Percentiles rank a stretch among this genome's conserved stretches.
phyloP scores from a whole-genome alignment of 2,888 invertebrate species.

The Baccha elongata region DNA sequence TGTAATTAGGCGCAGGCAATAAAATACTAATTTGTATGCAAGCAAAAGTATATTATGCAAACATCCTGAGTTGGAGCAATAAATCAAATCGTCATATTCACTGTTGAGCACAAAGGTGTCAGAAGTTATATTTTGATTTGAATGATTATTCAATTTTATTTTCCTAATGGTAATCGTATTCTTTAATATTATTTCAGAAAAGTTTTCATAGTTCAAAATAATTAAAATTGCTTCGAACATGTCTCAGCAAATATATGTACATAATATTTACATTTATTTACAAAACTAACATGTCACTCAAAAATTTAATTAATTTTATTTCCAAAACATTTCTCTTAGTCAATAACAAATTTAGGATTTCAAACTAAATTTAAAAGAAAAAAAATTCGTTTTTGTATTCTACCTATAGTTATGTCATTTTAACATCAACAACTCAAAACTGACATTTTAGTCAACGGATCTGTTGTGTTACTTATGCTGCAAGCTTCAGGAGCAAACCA shows the following conservation, averaged over 20 bases:
- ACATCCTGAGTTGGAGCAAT: too few relatives aligned
- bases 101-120: too few relatives aligned
- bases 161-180: too few relatives aligned
- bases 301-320: conserved; percentile 56
- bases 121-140: too few relatives aligned
- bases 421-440: conserved; percentile 12
- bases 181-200: conserved; percentile 9
- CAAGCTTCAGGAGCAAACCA: neutral
- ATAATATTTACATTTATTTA: conserved; percentile 12
- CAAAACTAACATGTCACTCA: conserved; percentile 30
- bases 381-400: conserved; percentile 16
- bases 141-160: too few relatives aligned
- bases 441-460: conserved; percentile 43
- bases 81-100: too few relatives aligned
- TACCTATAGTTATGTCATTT: neutral
- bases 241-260: too few relatives aligned
- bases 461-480: neutral
- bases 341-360: conserved; percentile 9
- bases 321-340: conserved; percentile 9
- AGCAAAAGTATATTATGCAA: neutral
- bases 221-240: conserved; percentile 1
- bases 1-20: conserved; percentile 61
- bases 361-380: conserved; percentile 43
- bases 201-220: neutral
- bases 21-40: conserved; percentile 29